phyloP scores from a whole-genome alignment of 2,888 invertebrate species.

The Embidobia sp. region DNA sequence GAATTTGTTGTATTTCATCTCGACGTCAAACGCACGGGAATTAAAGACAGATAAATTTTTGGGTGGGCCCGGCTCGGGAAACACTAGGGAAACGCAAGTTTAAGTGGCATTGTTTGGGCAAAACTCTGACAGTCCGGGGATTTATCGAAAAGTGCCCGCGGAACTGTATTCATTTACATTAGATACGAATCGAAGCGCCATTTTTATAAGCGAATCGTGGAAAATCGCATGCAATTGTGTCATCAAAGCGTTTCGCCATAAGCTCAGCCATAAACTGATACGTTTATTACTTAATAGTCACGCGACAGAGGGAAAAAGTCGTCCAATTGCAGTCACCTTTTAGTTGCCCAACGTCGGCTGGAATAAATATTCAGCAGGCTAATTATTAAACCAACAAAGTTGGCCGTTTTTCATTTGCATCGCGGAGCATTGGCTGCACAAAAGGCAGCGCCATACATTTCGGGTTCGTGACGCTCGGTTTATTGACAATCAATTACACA shows the following conservation, averaged over 20 bases:
- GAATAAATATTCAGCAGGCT: slow-evolving; percentile 22
- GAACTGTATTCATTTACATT: slow-evolving; percentile 40
- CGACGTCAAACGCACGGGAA: slow-evolving; percentile 23
- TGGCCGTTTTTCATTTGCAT: slow-evolving; percentile 10
- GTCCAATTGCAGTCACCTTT: slow-evolving; percentile 30
- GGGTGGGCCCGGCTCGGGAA: slow-evolving; percentile 22
- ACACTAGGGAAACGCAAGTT: slow-evolving; percentile 23
- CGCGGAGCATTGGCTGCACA: too few species aligned
- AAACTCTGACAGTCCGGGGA: slow-evolving; percentile 15
- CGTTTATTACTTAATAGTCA: slow-evolving; percentile 41
- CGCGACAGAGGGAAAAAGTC: slow-evolving; percentile 12
- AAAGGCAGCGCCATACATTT: not conserved
- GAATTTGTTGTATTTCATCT: slow-evolving; percentile 47
- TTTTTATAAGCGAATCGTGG: slow-evolving; percentile 42
- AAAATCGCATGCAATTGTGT: slow-evolving; percentile 51
- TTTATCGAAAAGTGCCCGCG: slow-evolving; percentile 31
- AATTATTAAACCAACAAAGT: slow-evolving; percentile 46
- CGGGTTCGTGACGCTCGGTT: slow-evolving; percentile 20
- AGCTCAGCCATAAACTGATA: slow-evolving; percentile 34
- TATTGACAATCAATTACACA: slow-evolving; percentile 49
- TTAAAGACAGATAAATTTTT: slow-evolving; percentile 44
- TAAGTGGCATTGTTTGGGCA: slow-evolving; percentile 31
- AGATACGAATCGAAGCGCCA: slow-evolving; percentile 31
- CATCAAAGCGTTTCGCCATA: slow-evolving; percentile 36
- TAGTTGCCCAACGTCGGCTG: slow-evolving; percentile 11